A percentile compares a stretch with the other conserved stretches of the same genome.
Evolutionary conservation across 1,140 invertebrate species (phyloP).

Genomic region (Drosophila lacteicornis): DNA sequence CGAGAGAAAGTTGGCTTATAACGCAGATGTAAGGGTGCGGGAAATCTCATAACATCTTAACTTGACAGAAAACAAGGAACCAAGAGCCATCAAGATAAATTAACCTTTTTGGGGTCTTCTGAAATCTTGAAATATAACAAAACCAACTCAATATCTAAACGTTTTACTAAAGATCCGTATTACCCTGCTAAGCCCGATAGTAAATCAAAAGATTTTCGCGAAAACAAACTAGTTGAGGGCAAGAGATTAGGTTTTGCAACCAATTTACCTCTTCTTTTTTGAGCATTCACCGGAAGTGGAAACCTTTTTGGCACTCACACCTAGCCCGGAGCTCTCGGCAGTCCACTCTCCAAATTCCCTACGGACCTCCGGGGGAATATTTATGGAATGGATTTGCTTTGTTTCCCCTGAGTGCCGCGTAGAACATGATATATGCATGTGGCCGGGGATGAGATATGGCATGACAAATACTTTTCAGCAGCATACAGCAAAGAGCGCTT

Average conservation of each 20-base stretch:
- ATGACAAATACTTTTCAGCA: conserved; percentile 59
- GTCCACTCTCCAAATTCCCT: not conserved
- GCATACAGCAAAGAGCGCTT: conserved; percentile 44
- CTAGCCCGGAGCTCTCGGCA: not conserved
- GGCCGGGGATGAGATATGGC: conserved; percentile 50
- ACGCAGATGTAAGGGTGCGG: not conserved
- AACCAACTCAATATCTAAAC: no score
- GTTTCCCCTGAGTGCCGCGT: conserved; percentile 43
- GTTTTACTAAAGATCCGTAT: not conserved
- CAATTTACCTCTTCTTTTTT: conserved; percentile 5
- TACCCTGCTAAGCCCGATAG: not conserved
- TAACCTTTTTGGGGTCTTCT: not conserved
- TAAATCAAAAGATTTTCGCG: not conserved
- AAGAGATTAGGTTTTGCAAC: conserved; percentile 11
- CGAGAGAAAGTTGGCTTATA: conserved; percentile 6
- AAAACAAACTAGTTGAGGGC: conserved; percentile 9
- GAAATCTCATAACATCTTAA: conserved; percentile 9
- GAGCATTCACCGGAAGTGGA: conserved; percentile 3
- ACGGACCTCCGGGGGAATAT: conserved; percentile 20
- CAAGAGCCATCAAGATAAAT: conserved; percentile 7
- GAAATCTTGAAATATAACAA: not conserved
- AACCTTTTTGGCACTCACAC: conserved; percentile 38
- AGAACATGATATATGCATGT: conserved; percentile 41
- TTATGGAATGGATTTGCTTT: conserved; percentile 54
- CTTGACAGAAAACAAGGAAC: conserved; percentile 16